Conservation (phyloP, 1,140 invertebrate genomes). For the Pinna nobilis region DNA sequence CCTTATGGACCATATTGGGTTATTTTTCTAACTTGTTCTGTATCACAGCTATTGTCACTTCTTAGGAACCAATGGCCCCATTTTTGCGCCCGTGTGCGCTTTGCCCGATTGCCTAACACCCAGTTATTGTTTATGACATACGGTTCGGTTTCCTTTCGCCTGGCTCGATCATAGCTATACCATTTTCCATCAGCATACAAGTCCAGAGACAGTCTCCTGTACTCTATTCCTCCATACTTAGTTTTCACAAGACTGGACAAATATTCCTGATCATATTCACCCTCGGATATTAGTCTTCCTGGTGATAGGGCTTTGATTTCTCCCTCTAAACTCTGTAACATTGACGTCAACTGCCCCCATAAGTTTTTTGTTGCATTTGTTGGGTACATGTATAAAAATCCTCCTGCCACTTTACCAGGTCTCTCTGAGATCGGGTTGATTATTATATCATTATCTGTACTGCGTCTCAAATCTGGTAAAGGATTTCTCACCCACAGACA, state of each 20-base stretch:
- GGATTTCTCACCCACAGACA: constrained; percentile 61
- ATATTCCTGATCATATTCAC: constrained; percentile 56
- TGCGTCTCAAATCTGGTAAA: constrained; percentile 35
- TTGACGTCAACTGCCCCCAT: constrained; percentile 48
- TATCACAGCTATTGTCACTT: constrained; percentile 33
- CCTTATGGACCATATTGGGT: no score
- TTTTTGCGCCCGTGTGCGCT: constrained; percentile 47
- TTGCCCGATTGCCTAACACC: constrained; percentile 42
- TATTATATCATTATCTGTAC: constrained; percentile 46
- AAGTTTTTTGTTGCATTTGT: constrained; percentile 46
- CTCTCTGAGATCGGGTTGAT: constrained; percentile 46
- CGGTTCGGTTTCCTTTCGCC: no score
- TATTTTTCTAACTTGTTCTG: neutral
- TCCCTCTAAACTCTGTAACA: constrained; percentile 35
- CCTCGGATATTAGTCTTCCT: constrained; percentile 35
- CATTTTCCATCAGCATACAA: constrained; percentile 61
- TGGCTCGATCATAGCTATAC: constrained; percentile 39
- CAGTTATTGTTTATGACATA: constrained; percentile 62
- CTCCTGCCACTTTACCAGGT: constrained; percentile 43
- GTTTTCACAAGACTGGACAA: constrained; percentile 38
- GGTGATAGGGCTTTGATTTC: constrained; percentile 33
- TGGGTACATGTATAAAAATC: constrained; percentile 55
- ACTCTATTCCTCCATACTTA: constrained; percentile 44
- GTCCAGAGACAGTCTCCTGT: constrained; percentile 43
- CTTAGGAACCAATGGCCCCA: constrained; percentile 55